Percentiles rank a stretch among this genome's conserved stretches.
These are phyloP conservation scores for Oryzias javanicus DNA, from an alignment of 2,113 vertebrate genomes.

Conservation along the genomic window DNA sequence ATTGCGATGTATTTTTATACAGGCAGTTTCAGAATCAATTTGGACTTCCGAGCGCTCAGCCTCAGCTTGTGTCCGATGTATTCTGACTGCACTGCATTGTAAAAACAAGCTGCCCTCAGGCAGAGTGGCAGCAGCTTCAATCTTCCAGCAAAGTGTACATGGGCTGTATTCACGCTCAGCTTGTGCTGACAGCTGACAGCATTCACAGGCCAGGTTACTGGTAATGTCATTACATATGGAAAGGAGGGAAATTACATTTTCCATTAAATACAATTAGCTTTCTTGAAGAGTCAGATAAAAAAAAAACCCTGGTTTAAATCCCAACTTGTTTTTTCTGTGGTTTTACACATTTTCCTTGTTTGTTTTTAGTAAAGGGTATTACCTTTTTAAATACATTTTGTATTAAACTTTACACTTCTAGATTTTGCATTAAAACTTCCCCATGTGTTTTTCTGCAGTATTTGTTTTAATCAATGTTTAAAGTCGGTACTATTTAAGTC, in stretches of 20 bases:
- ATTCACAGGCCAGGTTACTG: not conserved
- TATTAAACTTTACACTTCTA: too few relatives aligned
- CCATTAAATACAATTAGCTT: too few relatives aligned
- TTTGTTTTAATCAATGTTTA: too few relatives aligned
- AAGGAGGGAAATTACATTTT: not conserved
- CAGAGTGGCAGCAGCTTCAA: constrained; percentile 3
- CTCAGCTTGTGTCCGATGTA: not conserved
- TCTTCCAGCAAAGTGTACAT: not conserved
- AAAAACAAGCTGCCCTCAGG: not conserved
- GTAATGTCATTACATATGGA: not conserved
- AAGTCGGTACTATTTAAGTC: too few relatives aligned
- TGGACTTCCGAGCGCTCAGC: not conserved
- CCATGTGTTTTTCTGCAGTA: too few relatives aligned
- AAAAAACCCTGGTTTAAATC: too few relatives aligned
- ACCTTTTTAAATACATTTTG: too few relatives aligned
- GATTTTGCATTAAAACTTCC: too few relatives aligned
- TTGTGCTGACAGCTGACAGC: not conserved
- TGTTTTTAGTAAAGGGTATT: too few relatives aligned
- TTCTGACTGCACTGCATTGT: not conserved
- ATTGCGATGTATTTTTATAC: not conserved
- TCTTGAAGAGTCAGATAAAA: too few relatives aligned
- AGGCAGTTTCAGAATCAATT: not conserved
- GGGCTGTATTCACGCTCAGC: not conserved
- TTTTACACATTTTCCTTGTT: too few relatives aligned
- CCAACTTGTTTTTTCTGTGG: too few relatives aligned